A percentile compares a stretch with the other conserved stretches of the same genome.
Evolutionary conservation across 1,140 invertebrate species (phyloP).

Genomic region (Procambarus clarkii): DNA sequence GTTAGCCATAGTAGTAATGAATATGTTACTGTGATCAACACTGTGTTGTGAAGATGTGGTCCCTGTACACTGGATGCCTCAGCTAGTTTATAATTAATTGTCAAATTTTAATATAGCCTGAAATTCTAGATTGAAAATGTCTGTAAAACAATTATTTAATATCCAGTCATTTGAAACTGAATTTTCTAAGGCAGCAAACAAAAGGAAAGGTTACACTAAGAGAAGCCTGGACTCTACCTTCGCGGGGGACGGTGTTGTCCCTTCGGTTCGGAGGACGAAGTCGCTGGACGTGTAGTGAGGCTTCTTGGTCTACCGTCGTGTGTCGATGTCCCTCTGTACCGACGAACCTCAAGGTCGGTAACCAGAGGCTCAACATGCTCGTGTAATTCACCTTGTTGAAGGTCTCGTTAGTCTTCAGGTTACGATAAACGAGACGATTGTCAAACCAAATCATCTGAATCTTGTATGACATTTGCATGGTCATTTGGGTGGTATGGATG

Average conservation of each 20-base stretch:
- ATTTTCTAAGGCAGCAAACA: no score
- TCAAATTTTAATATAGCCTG: no score
- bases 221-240: not conserved
- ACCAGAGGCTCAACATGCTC: slow-evolving; percentile 54
- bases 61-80: no score
- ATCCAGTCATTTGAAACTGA: no score
- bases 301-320: not conserved
- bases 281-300: not conserved
- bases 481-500: slow-evolving; percentile 57
- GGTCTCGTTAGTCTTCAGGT: slow-evolving; percentile 45
- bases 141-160: no score
- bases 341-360: slow-evolving; percentile 43
- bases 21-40: no score
- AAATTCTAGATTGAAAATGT: no score
- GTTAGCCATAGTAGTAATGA: no score
- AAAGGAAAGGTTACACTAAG: no score
- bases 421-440: slow-evolving; percentile 57
- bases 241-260: not conserved
- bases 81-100: no score
- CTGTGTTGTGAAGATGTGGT: no score
- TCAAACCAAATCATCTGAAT: slow-evolving; percentile 64
- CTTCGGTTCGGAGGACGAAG: not conserved
- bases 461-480: slow-evolving; percentile 51
- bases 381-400: slow-evolving; percentile 49
- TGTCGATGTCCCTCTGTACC: slow-evolving; percentile 17